Base-by-base conservation (phyloP, 2,113 vertebrate species). In the Dicentrarchus labrax region DNA sequence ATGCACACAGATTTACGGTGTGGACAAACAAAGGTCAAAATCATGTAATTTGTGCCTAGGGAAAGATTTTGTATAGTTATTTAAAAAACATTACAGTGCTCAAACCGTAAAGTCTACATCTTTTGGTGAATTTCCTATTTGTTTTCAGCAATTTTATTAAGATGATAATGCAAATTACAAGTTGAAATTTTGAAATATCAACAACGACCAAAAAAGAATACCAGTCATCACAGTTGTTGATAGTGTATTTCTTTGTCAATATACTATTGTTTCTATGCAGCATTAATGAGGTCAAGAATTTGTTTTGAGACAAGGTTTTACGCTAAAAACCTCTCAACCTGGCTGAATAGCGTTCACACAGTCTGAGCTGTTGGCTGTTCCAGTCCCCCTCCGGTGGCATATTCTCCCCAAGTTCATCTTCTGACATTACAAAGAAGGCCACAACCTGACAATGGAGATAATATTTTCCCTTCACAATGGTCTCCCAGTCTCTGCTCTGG, bases 381-480 rank as follows among this genome's bases (percentile, higher is more conserved):
- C 84, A 36, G 4, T 53, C 70, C 65, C 79, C 83, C 83, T 82
- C 74, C 67, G 71, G 87, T 90, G 86, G 72, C 87, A 92, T 72
- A 89, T 91, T 83, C 84, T 85, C 74, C 88, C 89, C 67, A 72
- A 89, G 90, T 95, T 94, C 82, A 93, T 95, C 94, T 94, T 93
- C 89, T 94, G 88, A 89, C 86, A 85, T 93, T 92, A 95, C 90
- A 95, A 94, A 94, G 92, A 91, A 75, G 30, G 69, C 87, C 78
- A 76, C 90, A 75, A 17, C 71, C 67, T 89, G 91, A 96, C 93
- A 95, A 94, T 93, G 76, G 86, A 90, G 88, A 94, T 93, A 73
- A 94, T 95, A 93, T 94, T 94, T 93, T 93, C 85, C 50, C 86
- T 77, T 88, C 69, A 93, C 91, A 94, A 91, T 90, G 92, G 79